Percentiles rank a stretch among this genome's conserved stretches.
Conservation (phyloP, 2,113 vertebrate genomes). For the Callopanchax toddi region DNA sequence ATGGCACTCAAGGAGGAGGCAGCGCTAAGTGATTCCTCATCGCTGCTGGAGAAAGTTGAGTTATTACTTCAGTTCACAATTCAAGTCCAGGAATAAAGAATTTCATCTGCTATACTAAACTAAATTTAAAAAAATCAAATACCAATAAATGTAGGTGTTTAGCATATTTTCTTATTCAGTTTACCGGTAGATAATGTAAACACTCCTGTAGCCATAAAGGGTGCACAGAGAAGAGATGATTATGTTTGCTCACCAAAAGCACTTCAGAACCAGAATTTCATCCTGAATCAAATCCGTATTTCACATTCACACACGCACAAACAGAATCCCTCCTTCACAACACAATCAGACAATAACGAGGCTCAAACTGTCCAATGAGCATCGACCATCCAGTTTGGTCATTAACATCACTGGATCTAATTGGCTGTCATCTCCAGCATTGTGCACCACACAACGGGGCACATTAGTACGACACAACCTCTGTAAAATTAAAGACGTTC, state of each 20-base stretch:
- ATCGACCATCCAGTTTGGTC: constrained; percentile 41
- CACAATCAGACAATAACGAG: constrained; percentile 21
- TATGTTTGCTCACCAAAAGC: constrained; percentile 23
- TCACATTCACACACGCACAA: neutral
- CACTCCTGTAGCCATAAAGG: neutral
- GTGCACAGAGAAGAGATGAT: constrained; percentile 25
- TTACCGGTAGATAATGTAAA: neutral
- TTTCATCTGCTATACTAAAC: too few species aligned
- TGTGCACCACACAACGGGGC: constrained; percentile 45
- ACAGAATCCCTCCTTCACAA: constrained; percentile 10
- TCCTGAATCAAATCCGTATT: constrained; percentile 11
- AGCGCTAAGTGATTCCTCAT: constrained; percentile 68
- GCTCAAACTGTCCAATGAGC: constrained; percentile 54
- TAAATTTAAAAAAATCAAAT: too few species aligned
- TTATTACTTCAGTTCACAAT: constrained; percentile 21
- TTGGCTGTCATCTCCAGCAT: constrained; percentile 57
- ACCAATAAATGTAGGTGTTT: too few species aligned
- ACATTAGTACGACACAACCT: constrained; percentile 46
- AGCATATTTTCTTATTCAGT: too few species aligned
- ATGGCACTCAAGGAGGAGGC: constrained; percentile 74
- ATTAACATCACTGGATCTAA: constrained; percentile 66
- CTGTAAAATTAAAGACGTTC: constrained; percentile 54
- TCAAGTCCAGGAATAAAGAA: too few species aligned
- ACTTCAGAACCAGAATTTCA: constrained; percentile 33
- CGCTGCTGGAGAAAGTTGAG: constrained; percentile 29